Evolutionary conservation across 92 coral and sea anemone species (phyloP).

Genomic region (Epizoanthus scotinus): DNA sequence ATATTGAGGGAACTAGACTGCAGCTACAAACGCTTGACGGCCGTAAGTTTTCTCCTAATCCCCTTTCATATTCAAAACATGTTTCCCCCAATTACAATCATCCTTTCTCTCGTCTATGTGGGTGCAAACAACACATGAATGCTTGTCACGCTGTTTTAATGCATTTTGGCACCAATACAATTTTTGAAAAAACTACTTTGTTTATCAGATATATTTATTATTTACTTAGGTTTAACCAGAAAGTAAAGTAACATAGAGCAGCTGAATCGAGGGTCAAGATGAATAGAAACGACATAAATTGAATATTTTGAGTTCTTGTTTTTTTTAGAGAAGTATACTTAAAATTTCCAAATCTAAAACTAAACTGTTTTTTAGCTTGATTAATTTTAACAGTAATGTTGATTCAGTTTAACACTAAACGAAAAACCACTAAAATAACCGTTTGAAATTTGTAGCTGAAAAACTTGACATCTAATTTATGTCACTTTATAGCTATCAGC

Average conservation of each 20-base stretch:
- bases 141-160: neutral
- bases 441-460: too few relatives aligned
- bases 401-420: too few relatives aligned
- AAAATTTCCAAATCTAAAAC: neutral
- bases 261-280: neutral
- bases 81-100: too few relatives aligned
- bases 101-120: neutral
- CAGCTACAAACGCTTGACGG: too few relatives aligned
- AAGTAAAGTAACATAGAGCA: neutral
- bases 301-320: neutral
- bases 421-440: too few relatives aligned
- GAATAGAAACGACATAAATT: neutral
- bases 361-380: neutral
- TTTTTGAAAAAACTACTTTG: neutral
- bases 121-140: neutral
- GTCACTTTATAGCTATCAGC: too few relatives aligned
- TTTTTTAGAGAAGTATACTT: neutral
- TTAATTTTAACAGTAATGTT: too few relatives aligned
- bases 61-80: too few relatives aligned
- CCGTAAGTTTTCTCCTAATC: too few relatives aligned
- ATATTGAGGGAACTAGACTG: too few relatives aligned
- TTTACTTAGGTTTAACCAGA: neutral
- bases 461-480: too few relatives aligned
- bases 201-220: constrained; percentile 4
- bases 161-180: neutral